A percentile compares a stretch with the other conserved stretches of the same genome.
Conservation (phyloP, 2,888 invertebrate genomes). For the Polydrusus cervinus region DNA sequence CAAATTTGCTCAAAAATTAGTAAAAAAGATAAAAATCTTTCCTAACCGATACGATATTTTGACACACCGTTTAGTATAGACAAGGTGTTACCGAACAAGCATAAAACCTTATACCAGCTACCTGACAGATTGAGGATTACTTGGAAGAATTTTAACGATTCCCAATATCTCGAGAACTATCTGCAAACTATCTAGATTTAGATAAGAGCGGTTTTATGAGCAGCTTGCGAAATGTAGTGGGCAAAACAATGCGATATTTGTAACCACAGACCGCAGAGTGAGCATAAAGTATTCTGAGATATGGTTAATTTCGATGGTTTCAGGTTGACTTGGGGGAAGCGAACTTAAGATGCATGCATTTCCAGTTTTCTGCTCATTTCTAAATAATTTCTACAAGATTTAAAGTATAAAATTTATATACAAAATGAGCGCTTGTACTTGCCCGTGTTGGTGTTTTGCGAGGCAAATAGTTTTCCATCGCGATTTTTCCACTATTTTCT, state of each 20-base stretch:
- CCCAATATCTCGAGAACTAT: conserved; percentile 48
- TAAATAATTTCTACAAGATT: too few relatives aligned
- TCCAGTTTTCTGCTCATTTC: too few relatives aligned
- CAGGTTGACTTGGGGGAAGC: background rate
- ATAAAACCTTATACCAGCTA: conserved; percentile 50
- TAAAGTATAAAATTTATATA: too few relatives aligned
- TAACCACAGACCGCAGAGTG: conserved; percentile 40
- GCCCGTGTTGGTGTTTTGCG: too few relatives aligned
- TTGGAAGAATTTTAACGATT: conserved; percentile 52
- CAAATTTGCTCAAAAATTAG: too few relatives aligned
- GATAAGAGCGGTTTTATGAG: conserved; percentile 44
- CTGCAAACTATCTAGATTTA: conserved; percentile 44
- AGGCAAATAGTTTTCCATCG: too few relatives aligned
- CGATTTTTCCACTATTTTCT: too few relatives aligned
- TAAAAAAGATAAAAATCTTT: conserved; percentile 14
- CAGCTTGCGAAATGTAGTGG: conserved; percentile 50
- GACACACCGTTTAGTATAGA: conserved; percentile 50
- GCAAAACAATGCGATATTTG: conserved; percentile 52
- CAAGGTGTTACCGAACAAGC: conserved; percentile 52
- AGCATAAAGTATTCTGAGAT: conserved; percentile 42
- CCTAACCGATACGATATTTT: conserved; percentile 39
- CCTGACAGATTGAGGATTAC: conserved; percentile 52
- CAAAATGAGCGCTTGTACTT: too few relatives aligned
- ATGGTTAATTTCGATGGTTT: conserved; percentile 5
- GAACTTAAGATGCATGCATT: too few relatives aligned